Conservation (phyloP, 1,140 invertebrate genomes). For the Neuroterus valhalla region DNA sequence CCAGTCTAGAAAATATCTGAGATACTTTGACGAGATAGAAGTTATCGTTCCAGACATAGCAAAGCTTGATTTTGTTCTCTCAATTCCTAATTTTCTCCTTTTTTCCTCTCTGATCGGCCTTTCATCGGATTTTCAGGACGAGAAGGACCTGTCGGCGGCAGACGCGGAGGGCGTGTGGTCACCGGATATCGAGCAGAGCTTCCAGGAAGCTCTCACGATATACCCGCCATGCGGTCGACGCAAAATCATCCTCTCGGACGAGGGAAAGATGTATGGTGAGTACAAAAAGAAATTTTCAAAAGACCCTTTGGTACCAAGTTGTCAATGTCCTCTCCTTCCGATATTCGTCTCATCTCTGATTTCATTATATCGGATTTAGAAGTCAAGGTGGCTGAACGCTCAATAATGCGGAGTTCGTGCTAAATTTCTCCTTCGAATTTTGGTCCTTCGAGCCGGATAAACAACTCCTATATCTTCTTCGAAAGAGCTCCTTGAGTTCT, state of each 20-base stretch:
- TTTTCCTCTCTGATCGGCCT: constrained; percentile 6
- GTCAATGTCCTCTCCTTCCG: constrained; percentile 1
- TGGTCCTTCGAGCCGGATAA: too few relatives aligned
- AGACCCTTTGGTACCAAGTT: background rate
- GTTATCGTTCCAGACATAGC: too few relatives aligned
- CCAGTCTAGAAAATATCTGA: too few relatives aligned
- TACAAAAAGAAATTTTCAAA: constrained; percentile 56
- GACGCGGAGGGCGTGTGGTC: constrained; percentile 99
- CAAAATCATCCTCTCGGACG: constrained; percentile 99
- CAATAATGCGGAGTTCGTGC: too few relatives aligned
- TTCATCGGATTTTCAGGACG: constrained; percentile 80
- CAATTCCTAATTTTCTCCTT: background rate
- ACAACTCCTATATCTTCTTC: too few relatives aligned
- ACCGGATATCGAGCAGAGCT: constrained; percentile 99
- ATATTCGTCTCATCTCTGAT: constrained; percentile 31
- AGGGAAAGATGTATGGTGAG: constrained; percentile 99
- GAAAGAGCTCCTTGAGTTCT: too few relatives aligned
- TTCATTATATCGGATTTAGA: background rate
- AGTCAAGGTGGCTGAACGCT: too few relatives aligned
- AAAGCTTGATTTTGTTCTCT: background rate
- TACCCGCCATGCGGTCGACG: constrained; percentile 99
- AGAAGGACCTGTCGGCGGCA: constrained; percentile 91
- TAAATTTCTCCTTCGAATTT: too few relatives aligned
- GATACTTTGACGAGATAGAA: too few relatives aligned
- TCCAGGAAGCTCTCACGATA: constrained; percentile 99